These are phyloP conservation scores for Rostratula benghalensis DNA, from an alignment of 2,113 vertebrate species.

Conservation along the genomic window DNA sequence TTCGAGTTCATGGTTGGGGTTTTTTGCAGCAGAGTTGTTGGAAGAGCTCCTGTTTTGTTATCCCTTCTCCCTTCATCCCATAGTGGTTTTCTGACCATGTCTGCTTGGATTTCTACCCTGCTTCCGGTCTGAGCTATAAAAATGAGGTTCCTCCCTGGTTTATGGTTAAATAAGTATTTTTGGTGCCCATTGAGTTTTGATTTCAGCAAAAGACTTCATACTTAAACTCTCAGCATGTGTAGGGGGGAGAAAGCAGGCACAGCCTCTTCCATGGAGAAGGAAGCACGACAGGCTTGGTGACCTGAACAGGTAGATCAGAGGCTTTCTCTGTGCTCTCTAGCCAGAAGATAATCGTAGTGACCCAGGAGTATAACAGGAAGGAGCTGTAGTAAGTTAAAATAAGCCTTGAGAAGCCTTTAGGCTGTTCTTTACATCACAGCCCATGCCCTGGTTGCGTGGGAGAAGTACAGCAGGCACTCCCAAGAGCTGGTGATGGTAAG, in stretches of 20 bases:
- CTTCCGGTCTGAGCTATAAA: not conserved
- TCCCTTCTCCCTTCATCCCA: not conserved
- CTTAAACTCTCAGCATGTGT: fast-evolving
- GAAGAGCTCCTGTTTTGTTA: not conserved
- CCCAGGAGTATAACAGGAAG: not conserved
- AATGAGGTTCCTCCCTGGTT: not conserved
- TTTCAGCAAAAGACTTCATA: not conserved
- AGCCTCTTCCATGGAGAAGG: not conserved
- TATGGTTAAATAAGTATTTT: not conserved
- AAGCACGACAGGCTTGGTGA: not conserved
- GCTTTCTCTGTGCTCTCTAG: not conserved
- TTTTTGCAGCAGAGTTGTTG: not conserved
- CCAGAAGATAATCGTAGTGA: not conserved
- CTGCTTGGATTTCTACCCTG: not conserved
- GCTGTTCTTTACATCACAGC: not conserved
- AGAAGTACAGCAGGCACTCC: not conserved
- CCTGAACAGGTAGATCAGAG: not conserved
- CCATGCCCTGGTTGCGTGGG: not conserved
- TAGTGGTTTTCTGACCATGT: not conserved
- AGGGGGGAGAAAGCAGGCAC: not conserved
- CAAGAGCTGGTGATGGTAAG: not conserved
- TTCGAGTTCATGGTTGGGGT: fast-evolving
- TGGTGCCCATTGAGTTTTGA: not conserved
- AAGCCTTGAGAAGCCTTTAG: not conserved
- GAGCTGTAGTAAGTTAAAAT: not conserved